Evolutionary conservation across 2,113 vertebrate species (phyloP), one percentile per base, ranked within the genome.

Genomic region (Sylvilagus bachmani): DNA sequence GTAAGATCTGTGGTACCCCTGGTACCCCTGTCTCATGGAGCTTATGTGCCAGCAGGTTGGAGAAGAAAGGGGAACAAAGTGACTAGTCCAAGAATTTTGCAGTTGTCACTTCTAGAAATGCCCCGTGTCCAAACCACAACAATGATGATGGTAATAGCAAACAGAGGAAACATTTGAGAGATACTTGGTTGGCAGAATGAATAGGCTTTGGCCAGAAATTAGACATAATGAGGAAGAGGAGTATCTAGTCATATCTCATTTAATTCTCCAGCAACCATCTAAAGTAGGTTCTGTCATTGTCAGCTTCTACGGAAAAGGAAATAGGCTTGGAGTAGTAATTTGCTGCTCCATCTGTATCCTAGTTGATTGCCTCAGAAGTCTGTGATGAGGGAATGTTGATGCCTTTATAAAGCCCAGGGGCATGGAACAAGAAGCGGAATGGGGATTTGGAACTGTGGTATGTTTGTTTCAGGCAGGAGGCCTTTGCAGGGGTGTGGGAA

Each of bases 81-180:
- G 38, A 80, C 14, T 84, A 90, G 55, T 79, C 24, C 24, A 55
- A 49, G 74, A 82, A 8, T 86, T 93, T 91, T 84, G 33, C 22
- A 84, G 0, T 89, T 81, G 17, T 90, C 87, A 13, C 58, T 27
- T 7, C 16, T 77, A 81, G 90, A 77, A 81, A 73, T 82, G 44
- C 36, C 61, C 29, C 69, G 4, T 77, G 36, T 82, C 49, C 33
- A 91, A 90, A 73, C 36, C 38, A 91, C 66, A 11, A 87, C 19
- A 73, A 2, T 80, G 38, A 53, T 49, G 21, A 19, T 80, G 69
- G 33, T 38, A 79, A 74, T n/a, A 82, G 69, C 70, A 94, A 92
- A 75, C 19, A 69, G 70, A 19, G 70, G 33, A 78, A 92, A 33
- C 31, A 86, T 78, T 78, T 82, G n/a, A 95, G 53, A 94, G 85